Base-by-base conservation (phyloP, 2,888 invertebrate genomes). In the Oeneis ivallda region DNA sequence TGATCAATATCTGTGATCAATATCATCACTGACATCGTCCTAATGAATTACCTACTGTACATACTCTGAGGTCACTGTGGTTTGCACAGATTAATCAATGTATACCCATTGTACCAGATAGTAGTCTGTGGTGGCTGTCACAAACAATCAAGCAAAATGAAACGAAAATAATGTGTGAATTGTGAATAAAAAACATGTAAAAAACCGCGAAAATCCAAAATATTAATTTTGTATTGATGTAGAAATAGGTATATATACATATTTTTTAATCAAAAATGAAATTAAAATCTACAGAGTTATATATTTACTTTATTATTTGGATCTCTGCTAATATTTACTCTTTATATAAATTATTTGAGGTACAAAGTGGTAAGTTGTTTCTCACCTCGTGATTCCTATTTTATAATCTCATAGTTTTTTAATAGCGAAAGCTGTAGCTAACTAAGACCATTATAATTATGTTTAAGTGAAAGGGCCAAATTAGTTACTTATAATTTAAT, bases 331-430 rank as follows among this genome's bases (percentile, higher is more conserved):
- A 94, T 73, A 75, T 93, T 64, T 94, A 92, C 83, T 92, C 93
- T 2, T 82, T 94, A 62, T 93, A 91, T 74, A 86, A 90, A 74
- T 89, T 94, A 72, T 87, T 88, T 75, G 74, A 83, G 52, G 85
- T 88, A 64, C 92, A 93, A 77, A 86, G 85, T 74, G 89, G 94
- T 94, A 88, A 85, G n/a, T n/a, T n/a, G n/a, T n/a, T n/a, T n/a
- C n/a, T n/a, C n/a, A n/a, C n/a, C n/a, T n/a, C n/a, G n/a, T n/a
- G 26, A 39, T 10, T 39, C 10, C 3, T 39, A n/a, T 11, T 39
- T 9, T 39, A 9, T 10, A 3, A 9, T 9, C 39, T 39, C 10
- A 39, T 39, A 11, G 39, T 9, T 26, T 10, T 39, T 10, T 39
- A 26, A 26, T 26, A 26, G 26, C 26, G 26, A 26, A 26, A 26